Evolutionary conservation across 1,140 invertebrate genomes (phyloP), one percentile per base, ranked within the genome.

Genomic region (Dryas iulia): DNA sequence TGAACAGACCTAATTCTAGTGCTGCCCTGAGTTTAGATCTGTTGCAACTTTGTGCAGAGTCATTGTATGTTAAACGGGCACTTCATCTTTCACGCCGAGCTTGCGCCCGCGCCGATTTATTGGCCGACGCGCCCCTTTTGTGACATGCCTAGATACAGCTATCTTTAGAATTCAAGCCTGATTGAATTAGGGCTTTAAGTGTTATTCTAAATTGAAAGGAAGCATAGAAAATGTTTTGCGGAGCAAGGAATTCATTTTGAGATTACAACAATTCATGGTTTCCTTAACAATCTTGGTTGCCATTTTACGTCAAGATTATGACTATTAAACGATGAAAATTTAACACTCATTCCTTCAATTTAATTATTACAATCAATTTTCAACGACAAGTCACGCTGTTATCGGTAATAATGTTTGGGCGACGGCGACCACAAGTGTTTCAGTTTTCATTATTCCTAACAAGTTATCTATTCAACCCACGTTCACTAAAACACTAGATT

Each of bases 21-120:
- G 72, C 75, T 72, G 77, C 78, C 76, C 78, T 77, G 76, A 80
- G 77, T 77, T 71, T 76, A 76, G 70, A 64, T 76, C 63, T 69
- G 71, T 90, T 90, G 81, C 87, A 84, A 83, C 85, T 88, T 74
- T 78, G 76, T 78, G 74, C 83, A 80, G 67, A 82, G 80, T 88
- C 86, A 91, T 91, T 91, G 88, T 91, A 91, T 91, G 88, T 89
- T 87, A 91, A 91, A 78, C 86, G 88, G 77, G 84, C 82, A 89
- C 87, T 91, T 83, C 88, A 83, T 90, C 88, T 89, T 85, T 88
- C 82, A 84, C 81, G 84, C 77, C 73, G 67, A 72, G 79, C 81
- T 78, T 74, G 77, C 72, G 78, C 81, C 66, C 66, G 75, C 72
- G 83, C 69, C 79, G 84, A 90, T 90, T 90, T 90, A 90, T 90